Evolutionary conservation across 2,113 vertebrate genomes (phyloP).

Genomic region (Deroptyus accipitrinus): DNA sequence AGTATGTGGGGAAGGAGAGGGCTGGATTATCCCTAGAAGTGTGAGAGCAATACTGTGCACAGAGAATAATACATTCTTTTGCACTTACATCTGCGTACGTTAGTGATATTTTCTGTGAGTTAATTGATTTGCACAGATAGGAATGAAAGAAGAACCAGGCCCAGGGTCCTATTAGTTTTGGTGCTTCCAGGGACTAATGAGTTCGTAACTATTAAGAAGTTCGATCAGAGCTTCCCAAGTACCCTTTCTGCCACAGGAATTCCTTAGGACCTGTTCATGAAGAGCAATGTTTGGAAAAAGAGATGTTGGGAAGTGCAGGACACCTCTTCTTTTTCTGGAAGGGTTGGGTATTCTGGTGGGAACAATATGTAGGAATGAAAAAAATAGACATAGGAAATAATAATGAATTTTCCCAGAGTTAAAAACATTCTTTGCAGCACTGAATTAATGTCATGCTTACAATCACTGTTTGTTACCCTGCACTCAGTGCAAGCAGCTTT

Average conservation of each 20-base stretch:
- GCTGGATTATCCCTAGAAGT: neutral
- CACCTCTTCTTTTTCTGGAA: neutral
- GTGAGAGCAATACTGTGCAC: neutral
- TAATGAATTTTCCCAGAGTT: neutral
- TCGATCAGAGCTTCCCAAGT: neutral
- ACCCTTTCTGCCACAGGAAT: neutral
- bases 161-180: neutral
- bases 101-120: neutral
- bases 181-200: neutral
- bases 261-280: neutral
- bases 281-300: neutral
- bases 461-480: neutral
- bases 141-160: neutral
- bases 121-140: neutral
- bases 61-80: conserved; percentile 25
- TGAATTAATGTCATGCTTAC: neutral
- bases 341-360: neutral
- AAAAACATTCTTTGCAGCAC: neutral
- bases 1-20: neutral
- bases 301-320: neutral
- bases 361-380: neutral
- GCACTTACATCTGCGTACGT: neutral
- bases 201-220: neutral
- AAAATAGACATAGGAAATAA: neutral
- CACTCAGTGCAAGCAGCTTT: neutral